Percentiles rank a stretch among this genome's conserved stretches.
phyloP scores from a whole-genome alignment of 2,888 invertebrate species.

The Tryphoninae sp. region DNA sequence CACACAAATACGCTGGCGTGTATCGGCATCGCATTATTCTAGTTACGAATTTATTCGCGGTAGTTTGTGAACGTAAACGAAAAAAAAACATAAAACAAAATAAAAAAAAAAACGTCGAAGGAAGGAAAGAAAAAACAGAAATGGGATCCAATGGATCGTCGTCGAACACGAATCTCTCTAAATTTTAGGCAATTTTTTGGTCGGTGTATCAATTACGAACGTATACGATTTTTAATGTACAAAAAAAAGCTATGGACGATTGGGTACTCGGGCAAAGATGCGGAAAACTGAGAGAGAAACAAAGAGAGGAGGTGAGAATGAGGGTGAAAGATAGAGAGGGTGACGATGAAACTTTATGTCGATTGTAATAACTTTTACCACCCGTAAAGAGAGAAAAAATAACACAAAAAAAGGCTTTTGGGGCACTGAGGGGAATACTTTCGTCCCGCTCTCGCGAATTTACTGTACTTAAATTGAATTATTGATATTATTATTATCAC shows the following conservation, averaged over 20 bases:
- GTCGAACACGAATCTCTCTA: constrained; percentile 64
- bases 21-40: constrained; percentile 73
- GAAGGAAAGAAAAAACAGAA: constrained; percentile 68
- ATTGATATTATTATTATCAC: constrained; percentile 48
- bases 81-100: constrained; percentile 70
- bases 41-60: constrained; percentile 79
- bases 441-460: constrained; percentile 46
- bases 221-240: constrained; percentile 82
- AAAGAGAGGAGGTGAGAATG: constrained; percentile 7
- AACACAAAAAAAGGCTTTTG: constrained; percentile 19
- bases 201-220: constrained; percentile 80
- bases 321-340: constrained; percentile 5
- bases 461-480: constrained; percentile 32
- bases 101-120: constrained; percentile 63
- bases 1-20: constrained; percentile 22
- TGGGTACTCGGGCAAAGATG: constrained; percentile 49
- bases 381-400: constrained; percentile 14
- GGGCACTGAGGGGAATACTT: constrained; percentile 31
- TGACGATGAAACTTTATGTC: constrained; percentile 27
- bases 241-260: constrained; percentile 70
- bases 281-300: constrained; percentile 1
- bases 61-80: constrained; percentile 75
- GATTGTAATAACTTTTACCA: constrained; percentile 37
- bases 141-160: constrained; percentile 60
- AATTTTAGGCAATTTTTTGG: constrained; percentile 76